Evolutionary conservation across 2,797 vertebrate genomes (phyloP).

Genomic region (Eulemur mongoz): DNA sequence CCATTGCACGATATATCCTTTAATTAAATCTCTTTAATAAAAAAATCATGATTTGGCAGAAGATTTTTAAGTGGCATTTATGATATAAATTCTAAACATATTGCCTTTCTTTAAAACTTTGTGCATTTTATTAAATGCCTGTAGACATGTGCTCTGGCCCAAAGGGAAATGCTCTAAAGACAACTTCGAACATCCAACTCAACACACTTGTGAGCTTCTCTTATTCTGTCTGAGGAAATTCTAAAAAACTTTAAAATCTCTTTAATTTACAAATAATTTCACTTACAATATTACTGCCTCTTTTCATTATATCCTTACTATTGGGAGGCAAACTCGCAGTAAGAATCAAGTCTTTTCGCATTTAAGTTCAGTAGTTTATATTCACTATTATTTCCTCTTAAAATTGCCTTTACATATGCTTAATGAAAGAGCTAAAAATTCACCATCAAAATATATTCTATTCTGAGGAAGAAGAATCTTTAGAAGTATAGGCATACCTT

Average conservation of each 20-base stretch:
- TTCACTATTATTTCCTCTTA: not conserved
- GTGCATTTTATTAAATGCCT: not conserved
- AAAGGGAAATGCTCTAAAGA: not conserved
- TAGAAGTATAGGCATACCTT: not conserved
- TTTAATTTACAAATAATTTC: not conserved
- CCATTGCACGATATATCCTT: not conserved
- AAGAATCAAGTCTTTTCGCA: not conserved
- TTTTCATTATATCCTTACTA: not conserved
- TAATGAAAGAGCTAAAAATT: not conserved
- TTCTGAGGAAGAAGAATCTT: not conserved
- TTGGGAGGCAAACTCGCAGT: not conserved
- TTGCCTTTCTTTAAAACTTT: not conserved
- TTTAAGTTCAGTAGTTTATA: not conserved
- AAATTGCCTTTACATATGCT: not conserved
- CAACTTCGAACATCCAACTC: not conserved
- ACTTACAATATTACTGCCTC: not conserved
- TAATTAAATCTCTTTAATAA: not conserved
- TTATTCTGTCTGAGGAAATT: not conserved
- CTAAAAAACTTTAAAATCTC: not conserved
- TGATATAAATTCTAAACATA: not conserved
- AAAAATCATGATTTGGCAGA: not conserved
- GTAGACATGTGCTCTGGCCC: not conserved
- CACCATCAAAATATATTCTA: not conserved
- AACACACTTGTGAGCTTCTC: not conserved
- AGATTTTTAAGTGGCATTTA: not conserved